phyloP scores from a whole-genome alignment of 2,888 invertebrate genomes.

The Lepidocyrtinus sp. region DNA sequence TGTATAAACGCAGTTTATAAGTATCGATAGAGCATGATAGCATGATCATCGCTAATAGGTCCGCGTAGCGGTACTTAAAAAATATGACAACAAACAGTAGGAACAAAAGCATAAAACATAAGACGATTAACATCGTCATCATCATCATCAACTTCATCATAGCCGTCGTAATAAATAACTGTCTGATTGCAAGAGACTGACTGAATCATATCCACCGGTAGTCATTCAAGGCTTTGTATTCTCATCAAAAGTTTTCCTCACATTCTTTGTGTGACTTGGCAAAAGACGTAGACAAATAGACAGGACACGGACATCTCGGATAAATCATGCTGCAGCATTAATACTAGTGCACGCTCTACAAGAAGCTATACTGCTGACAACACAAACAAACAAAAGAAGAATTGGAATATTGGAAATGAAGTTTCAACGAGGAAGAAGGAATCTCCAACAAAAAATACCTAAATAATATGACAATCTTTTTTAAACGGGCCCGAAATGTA shows the following conservation, averaged over 20 bases:
- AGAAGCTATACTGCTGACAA: no score
- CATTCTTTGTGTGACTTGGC: background rate
- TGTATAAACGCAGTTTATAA: no score
- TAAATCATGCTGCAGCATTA: conserved; percentile 38
- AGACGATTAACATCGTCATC: no score
- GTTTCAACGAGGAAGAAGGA: conserved; percentile 44
- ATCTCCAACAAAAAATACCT: background rate
- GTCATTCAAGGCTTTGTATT: conserved; percentile 52
- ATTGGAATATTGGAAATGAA: background rate
- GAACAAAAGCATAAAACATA: no score
- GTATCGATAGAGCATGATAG: no score
- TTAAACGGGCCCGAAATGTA: no score
- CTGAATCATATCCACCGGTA: conserved; percentile 51
- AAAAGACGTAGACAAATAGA: background rate
- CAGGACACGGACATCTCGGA: conserved; percentile 40
- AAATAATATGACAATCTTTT: background rate
- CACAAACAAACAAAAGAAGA: background rate
- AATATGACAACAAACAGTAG: no score
- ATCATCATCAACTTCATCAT: no score
- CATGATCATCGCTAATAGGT: no score
- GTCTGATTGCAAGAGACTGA: conserved; percentile 45
- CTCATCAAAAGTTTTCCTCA: background rate
- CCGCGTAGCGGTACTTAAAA: no score
- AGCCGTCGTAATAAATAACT: conserved; percentile 23
- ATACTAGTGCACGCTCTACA: background rate